Percentiles rank a stretch among this genome's conserved stretches.
Evolutionary conservation across 2,888 invertebrate species (phyloP).

Genomic region (Drosophila nr. perissopoda): DNA sequence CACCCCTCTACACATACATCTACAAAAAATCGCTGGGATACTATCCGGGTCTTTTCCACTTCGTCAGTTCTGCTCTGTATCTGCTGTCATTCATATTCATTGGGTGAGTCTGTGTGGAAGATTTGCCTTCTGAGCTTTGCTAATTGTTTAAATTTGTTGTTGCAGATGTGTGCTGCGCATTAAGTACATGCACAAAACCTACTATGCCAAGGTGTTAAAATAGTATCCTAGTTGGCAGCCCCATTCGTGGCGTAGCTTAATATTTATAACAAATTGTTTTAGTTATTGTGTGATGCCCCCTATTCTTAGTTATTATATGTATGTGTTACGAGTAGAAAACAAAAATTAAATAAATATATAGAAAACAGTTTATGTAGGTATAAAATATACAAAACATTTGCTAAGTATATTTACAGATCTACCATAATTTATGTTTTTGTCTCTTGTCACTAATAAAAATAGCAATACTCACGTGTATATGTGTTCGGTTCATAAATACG

Average conservation of each 20-base stretch:
- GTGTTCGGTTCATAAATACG: slow-evolving; percentile 3
- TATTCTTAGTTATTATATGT: slow-evolving; percentile 21
- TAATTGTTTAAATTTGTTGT: slow-evolving; percentile 17
- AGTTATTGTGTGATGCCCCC: slow-evolving; percentile 39
- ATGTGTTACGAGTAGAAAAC: slow-evolving; percentile 30
- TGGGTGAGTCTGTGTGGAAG: slow-evolving; percentile 64
- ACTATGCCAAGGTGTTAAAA: slow-evolving; percentile 78
- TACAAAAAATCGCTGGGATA: slow-evolving; percentile 87
- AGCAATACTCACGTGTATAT: neutral
- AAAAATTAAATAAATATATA: slow-evolving; percentile 19
- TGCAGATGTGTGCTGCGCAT: slow-evolving; percentile 77
- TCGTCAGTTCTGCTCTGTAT: slow-evolving; percentile 86
- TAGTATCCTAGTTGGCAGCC: slow-evolving; percentile 36
- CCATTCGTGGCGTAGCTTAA: slow-evolving; percentile 15
- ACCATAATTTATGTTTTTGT: slow-evolving; percentile 1
- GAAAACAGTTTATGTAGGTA: neutral
- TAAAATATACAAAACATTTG: neutral
- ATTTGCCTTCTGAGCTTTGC: neutral
- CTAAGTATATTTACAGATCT: neutral
- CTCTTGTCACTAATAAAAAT: neutral
- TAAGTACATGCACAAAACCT: slow-evolving; percentile 70
- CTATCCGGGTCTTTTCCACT: slow-evolving; percentile 87
- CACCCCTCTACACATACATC: slow-evolving; percentile 88
- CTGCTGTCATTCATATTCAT: slow-evolving; percentile 75
- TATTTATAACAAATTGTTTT: slow-evolving; percentile 48